Evolutionary conservation across 1,140 invertebrate genomes (phyloP), one percentile per base, ranked within the genome.

Genomic region (Drosophila ironensis): DNA sequence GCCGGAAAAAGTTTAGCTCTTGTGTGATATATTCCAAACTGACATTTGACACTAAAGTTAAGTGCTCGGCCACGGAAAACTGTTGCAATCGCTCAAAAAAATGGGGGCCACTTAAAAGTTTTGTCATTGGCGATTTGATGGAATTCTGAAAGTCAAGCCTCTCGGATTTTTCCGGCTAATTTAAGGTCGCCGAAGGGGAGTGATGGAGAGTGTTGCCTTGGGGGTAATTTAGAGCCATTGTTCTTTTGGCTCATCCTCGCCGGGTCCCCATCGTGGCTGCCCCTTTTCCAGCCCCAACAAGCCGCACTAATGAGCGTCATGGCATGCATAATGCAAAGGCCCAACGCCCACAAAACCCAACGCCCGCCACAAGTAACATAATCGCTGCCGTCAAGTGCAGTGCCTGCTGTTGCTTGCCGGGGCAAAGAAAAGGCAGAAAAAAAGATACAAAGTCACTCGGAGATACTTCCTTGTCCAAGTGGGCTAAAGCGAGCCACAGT

Each of bases 311-410:
- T 82, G 78, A 82, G 78, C 73, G 73, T 69, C 69, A 72, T 78
- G 73, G 78, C 73, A 82, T 82, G 78, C 78, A 82, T 82, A 84
- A 82, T 84, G 73, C 73, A 82, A 70, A 35, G n/a, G 52, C 41
- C 17, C 50, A 11, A 14, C 37, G 40, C 12, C 52, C 41, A 37
- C 14, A 11, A 33, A 6, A 20, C 5, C 17, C 7, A 9, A 22
- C 33, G 38, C 5, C 66, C 68, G 54, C 72, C 66, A 72, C 61
- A 30, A 57, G 78, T 70, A 82, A 82, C 78, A 84, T 82, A 82
- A 84, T 82, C 81, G 78, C 44, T 51, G 73, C 69, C 73, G 78
- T 82, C 78, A 82, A 82, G 78, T 82, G 78, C 77, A 82, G 77
- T 38, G 72, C 70, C 38, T 68, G n/a, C n/a, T n/a, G n/a, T n/a